Conservation (phyloP, 2,113 vertebrate species). For the Lagenorhynchus albirostris region DNA sequence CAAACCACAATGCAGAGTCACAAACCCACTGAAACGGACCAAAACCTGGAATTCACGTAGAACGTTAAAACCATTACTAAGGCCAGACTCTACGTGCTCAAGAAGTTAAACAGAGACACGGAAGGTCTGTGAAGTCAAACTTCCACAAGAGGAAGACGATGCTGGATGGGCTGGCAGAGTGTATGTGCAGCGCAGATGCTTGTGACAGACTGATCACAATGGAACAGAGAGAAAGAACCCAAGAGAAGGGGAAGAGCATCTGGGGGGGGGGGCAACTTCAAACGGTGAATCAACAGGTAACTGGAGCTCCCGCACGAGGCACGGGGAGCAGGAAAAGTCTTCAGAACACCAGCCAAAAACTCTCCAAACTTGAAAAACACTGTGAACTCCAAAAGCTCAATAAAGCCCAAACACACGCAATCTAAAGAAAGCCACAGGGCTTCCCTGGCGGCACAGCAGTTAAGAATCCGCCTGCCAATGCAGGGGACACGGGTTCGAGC, state of each 20-base stretch:
- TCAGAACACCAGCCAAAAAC: background rate
- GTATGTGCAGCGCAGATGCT: background rate
- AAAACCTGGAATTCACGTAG: accelerated
- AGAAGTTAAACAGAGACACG: too few species aligned
- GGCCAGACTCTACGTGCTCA: accelerated
- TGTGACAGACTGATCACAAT: too few species aligned
- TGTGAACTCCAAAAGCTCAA: background rate
- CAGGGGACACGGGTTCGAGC: too few species aligned
- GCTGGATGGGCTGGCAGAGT: accelerated
- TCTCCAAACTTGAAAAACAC: background rate
- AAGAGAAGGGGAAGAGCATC: accelerated
- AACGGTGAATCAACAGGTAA: accelerated
- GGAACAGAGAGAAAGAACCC: background rate
- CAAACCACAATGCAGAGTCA: background rate
- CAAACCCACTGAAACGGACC: background rate
- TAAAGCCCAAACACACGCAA: background rate
- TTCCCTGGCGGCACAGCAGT: too few species aligned
- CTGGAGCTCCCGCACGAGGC: accelerated
- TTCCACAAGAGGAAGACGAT: background rate
- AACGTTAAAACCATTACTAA: accelerated
- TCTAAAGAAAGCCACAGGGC: background rate
- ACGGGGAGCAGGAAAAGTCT: accelerated
- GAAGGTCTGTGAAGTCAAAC: accelerated
- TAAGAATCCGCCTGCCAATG: too few species aligned
- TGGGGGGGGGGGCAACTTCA: accelerated